Percentiles rank a stretch among this genome's conserved stretches.
Conservation (phyloP, 2,113 vertebrate genomes). For the Hippocampus zosterae region DNA sequence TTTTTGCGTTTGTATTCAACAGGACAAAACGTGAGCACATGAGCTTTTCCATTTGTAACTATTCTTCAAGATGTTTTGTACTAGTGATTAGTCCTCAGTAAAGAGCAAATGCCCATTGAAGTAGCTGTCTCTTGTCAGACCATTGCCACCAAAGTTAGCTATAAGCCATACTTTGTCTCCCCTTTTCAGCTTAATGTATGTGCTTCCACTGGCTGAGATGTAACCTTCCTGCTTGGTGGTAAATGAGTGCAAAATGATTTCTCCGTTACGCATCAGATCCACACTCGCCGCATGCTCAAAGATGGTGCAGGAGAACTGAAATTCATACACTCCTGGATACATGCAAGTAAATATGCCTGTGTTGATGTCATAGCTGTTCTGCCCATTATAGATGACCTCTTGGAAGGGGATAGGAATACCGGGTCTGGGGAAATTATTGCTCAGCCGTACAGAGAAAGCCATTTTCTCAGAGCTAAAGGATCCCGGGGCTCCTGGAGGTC, state of each 20-base stretch:
- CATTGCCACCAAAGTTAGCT: background rate
- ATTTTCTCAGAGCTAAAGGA: background rate
- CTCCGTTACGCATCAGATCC: conserved; percentile 31
- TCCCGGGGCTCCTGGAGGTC: conserved; percentile 19
- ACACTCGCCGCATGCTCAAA: background rate
- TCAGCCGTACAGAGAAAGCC: conserved; percentile 51
- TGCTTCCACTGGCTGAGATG: conserved; percentile 44
- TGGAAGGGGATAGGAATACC: conserved; percentile 23
- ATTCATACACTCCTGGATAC: conserved; percentile 56
- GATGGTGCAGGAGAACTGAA: conserved; percentile 48
- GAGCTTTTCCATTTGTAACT: no score
- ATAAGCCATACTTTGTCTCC: conserved; percentile 51
- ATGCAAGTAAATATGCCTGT: conserved; percentile 53
- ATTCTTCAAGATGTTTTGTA: no score
- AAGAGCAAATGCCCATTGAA: conserved; percentile 60
- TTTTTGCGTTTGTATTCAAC: no score
- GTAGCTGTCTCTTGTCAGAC: conserved; percentile 44
- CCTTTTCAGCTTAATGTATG: conserved; percentile 18
- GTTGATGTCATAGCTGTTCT: conserved; percentile 34
- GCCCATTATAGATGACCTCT: conserved; percentile 48
- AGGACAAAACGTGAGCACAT: no score
- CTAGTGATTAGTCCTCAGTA: conserved; percentile 10
- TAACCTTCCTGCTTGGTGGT: conserved; percentile 23
- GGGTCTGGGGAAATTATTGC: conserved; percentile 15
- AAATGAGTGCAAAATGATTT: conserved; percentile 42